These are phyloP conservation scores for Chymomyza caudatula DNA, from an alignment of 2,888 invertebrate genomes.

Conservation along the genomic window DNA sequence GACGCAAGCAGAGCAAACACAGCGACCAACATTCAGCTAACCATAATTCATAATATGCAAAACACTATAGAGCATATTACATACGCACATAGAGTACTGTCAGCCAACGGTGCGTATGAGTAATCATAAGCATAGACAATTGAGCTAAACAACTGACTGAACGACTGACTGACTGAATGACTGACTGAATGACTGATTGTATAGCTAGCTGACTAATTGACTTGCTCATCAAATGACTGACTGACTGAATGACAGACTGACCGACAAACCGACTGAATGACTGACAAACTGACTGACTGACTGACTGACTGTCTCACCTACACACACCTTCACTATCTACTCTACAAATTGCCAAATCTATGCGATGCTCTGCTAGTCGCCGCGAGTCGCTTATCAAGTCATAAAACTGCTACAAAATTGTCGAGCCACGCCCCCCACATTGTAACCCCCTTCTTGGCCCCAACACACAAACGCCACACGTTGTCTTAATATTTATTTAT, in stretches of 20 bases:
- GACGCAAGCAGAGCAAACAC: constrained; percentile 27
- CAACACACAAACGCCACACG: not conserved
- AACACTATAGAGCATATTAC: not conserved
- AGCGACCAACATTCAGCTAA: constrained; percentile 1
- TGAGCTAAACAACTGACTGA: constrained; percentile 16
- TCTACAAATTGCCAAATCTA: constrained; percentile 16
- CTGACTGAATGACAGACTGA: constrained; percentile 11
- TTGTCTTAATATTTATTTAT: constrained; percentile 13
- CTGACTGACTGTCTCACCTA: not conserved
- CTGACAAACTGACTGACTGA: not conserved
- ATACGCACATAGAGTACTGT: constrained; percentile 17
- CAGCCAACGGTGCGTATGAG: constrained; percentile 36
- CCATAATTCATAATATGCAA: not conserved
- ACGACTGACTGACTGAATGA: constrained; percentile 16
- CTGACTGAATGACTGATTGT: not conserved
- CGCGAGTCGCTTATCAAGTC: constrained; percentile 1
- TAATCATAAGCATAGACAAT: constrained; percentile 32
- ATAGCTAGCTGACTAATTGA: not conserved
- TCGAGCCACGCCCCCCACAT: not conserved
- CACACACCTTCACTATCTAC: constrained; percentile 5
- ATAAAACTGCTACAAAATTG: constrained; percentile 10
- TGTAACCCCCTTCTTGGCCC: not conserved
- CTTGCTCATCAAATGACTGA: not conserved
- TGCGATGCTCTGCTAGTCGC: not conserved
- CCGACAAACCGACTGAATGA: not conserved